Percentiles rank a stretch among this genome's conserved stretches.
phyloP scores from a whole-genome alignment of 1,140 invertebrate genomes.

The Drosophila virilis region DNA sequence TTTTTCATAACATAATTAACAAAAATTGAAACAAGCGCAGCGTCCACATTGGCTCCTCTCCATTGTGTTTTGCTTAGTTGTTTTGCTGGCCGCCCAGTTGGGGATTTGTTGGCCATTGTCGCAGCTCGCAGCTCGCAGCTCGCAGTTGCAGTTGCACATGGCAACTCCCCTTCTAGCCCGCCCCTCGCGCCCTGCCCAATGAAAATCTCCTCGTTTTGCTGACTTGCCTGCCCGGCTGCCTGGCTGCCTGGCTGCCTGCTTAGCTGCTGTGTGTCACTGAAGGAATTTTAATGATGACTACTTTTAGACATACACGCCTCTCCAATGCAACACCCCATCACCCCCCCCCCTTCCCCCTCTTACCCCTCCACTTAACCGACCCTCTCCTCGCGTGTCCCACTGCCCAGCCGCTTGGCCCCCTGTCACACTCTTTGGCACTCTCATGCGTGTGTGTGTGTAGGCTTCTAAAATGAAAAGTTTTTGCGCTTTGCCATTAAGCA shows the following conservation, averaged over 20 bases:
- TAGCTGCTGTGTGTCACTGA: slow-evolving; percentile 65
- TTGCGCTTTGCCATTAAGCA: slow-evolving; percentile 31
- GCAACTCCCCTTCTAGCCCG: not conserved
- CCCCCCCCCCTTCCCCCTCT: not conserved
- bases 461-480: slow-evolving; percentile 43
- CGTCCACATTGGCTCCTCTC: slow-evolving; percentile 24
- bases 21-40: slow-evolving; percentile 73
- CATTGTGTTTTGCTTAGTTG: slow-evolving; percentile 35
- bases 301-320: slow-evolving; percentile 81
- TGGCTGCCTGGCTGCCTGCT: slow-evolving; percentile 22
- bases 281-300: slow-evolving; percentile 81
- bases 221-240: slow-evolving; percentile 1
- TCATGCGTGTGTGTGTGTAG: slow-evolving; percentile 23
- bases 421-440: not conserved
- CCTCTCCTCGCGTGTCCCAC: not conserved
- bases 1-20: slow-evolving; percentile 79
- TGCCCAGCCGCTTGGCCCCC: not conserved
- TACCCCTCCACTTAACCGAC: too few species aligned
- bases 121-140: slow-evolving; percentile 44
- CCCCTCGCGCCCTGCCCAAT: not conserved
- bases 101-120: slow-evolving; percentile 63
- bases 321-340: slow-evolving; percentile 51
- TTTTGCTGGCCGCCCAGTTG: slow-evolving; percentile 62
- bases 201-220: too few species aligned
- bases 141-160: slow-evolving; percentile 18